Conservation (phyloP, 2,888 invertebrate species). For the Parnassius apollo region DNA sequence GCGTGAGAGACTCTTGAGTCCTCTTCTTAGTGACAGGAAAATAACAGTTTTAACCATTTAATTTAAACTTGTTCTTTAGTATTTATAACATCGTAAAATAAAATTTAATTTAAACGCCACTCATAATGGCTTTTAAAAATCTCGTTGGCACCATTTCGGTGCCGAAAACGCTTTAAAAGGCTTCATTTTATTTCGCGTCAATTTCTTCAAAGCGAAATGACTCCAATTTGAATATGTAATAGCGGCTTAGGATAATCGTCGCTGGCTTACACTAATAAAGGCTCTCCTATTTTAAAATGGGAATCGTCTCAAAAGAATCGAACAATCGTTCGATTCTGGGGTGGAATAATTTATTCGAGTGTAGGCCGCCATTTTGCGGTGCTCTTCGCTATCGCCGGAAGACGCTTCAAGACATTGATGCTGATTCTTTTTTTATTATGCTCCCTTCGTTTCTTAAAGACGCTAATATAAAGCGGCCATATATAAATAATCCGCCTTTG, state of each 20-base stretch:
- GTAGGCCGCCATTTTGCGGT: conserved; percentile 79
- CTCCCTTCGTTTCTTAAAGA: conserved; percentile 77
- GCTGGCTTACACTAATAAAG: conserved; percentile 81
- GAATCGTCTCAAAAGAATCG: conserved; percentile 78
- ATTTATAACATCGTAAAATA: neutral
- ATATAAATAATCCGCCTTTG: conserved; percentile 79
- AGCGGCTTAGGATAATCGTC: conserved; percentile 79
- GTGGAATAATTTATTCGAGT: conserved; percentile 79
- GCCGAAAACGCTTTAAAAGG: conserved; percentile 63
- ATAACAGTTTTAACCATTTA: neutral
- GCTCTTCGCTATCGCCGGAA: conserved; percentile 71
- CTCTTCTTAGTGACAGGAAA: too few species aligned
- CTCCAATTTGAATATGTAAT: conserved; percentile 82
- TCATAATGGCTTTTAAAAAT: conserved; percentile 45
- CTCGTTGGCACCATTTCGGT: conserved; percentile 60
- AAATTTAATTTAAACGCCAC: conserved; percentile 2
- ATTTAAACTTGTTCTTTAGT: neutral
- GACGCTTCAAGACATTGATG: conserved; percentile 79
- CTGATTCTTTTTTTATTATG: conserved; percentile 81
- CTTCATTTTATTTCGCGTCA: conserved; percentile 79
- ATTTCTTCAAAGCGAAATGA: conserved; percentile 78
- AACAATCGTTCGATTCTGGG: conserved; percentile 73
- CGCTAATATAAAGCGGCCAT: conserved; percentile 80
- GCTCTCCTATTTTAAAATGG: conserved; percentile 71
- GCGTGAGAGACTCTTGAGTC: too few species aligned